These are phyloP conservation scores for Charaxes varanes DNA, from an alignment of 1,140 invertebrate species.

Conservation along the genomic window DNA sequence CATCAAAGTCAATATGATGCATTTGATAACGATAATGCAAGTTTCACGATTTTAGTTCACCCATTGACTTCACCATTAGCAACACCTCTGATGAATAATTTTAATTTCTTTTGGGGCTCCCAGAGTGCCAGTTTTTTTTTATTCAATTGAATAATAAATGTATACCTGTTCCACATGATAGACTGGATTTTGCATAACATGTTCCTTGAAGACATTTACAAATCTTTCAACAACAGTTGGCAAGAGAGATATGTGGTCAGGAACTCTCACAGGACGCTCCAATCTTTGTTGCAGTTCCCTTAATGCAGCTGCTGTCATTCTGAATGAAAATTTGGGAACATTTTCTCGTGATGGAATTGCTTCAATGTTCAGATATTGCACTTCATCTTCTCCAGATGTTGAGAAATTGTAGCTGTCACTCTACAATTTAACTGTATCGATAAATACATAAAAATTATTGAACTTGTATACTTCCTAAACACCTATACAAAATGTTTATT, in stretches of 20 bases:
- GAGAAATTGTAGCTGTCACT: slow-evolving; percentile 84
- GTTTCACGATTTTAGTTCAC: no score
- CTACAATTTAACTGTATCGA: no score
- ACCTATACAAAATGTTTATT: no score
- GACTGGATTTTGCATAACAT: slow-evolving; percentile 82
- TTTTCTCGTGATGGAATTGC: slow-evolving; percentile 78
- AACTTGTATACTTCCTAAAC: no score
- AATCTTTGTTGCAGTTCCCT: slow-evolving; percentile 87
- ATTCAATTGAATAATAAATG: background rate
- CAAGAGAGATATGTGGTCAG: slow-evolving; percentile 85
- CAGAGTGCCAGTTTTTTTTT: no score
- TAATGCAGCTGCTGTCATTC: slow-evolving; percentile 86
- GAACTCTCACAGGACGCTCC: slow-evolving; percentile 81
- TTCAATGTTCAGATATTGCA: slow-evolving; percentile 89
- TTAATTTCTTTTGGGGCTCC: no score
- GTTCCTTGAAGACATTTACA: slow-evolving; percentile 86
- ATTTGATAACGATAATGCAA: no score
- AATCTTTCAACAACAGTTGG: slow-evolving; percentile 89
- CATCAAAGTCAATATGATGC: no score
- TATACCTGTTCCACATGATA: slow-evolving; percentile 80
- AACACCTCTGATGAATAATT: no score
- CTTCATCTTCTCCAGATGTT: slow-evolving; percentile 75
- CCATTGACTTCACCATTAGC: no score
- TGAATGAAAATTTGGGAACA: slow-evolving; percentile 77
- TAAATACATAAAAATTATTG: no score